Evolutionary conservation across 2,797 vertebrate genomes (phyloP).

Genomic region (Varecia variegata): DNA sequence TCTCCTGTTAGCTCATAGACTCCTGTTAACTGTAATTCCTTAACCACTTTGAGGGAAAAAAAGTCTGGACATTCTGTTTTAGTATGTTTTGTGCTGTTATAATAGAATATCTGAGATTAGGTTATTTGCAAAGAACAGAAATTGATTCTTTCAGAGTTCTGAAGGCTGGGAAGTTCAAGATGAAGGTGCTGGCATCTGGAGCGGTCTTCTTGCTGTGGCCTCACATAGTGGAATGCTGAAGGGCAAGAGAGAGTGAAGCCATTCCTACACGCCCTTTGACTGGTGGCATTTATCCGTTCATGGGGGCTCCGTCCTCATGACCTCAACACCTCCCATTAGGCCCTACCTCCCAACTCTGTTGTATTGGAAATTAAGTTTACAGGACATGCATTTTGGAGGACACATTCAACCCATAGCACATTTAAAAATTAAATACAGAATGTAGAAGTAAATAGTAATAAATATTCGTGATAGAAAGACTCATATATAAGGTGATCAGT

Average conservation of each 20-base stretch:
- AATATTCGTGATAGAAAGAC: background rate
- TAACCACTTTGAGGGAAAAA: background rate
- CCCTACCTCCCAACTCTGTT: background rate
- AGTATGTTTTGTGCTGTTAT: background rate
- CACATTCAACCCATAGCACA: background rate
- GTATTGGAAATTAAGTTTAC: background rate
- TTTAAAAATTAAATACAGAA: background rate
- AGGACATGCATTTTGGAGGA: background rate
- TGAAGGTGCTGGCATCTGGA: background rate
- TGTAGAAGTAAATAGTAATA: background rate
- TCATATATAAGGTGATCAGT: background rate
- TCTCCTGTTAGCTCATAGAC: background rate
- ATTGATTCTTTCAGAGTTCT: background rate
- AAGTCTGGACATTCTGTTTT: background rate
- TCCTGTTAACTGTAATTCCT: background rate
- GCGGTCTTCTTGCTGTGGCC: background rate
- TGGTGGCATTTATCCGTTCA: background rate
- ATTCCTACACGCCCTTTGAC: background rate
- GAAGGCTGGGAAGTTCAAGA: background rate
- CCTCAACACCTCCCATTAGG: background rate
- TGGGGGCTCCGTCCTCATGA: background rate
- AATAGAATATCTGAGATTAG: background rate
- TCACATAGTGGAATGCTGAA: background rate
- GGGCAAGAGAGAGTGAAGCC: background rate
- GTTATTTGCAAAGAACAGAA: background rate